Evolutionary conservation across 2,797 vertebrate genomes (phyloP).

Genomic region (Acipenser transmontanus): DNA sequence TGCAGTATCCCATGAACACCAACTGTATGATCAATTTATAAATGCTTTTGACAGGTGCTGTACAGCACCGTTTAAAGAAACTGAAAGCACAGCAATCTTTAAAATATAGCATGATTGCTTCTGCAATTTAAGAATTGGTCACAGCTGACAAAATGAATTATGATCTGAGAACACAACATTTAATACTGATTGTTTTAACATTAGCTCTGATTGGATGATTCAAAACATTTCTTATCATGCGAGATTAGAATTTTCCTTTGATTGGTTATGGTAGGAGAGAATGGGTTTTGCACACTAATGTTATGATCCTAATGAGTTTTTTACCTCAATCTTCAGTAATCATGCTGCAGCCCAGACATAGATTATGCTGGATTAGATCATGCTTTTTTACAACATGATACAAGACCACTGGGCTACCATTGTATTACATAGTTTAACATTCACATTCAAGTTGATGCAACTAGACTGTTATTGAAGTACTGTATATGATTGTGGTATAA

Average conservation of each 20-base stretch:
- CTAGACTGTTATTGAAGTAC: no score
- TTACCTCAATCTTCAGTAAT: conserved; percentile 68
- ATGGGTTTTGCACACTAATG: conserved; percentile 37
- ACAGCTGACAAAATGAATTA: conserved; percentile 40
- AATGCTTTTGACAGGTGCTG: no score
- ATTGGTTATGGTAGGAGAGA: conserved; percentile 33
- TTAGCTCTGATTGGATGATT: conserved; percentile 29
- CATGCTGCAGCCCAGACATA: conserved; percentile 49
- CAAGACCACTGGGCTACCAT: no score
- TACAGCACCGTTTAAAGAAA: background rate
- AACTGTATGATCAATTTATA: no score
- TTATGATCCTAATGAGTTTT: conserved; percentile 60
- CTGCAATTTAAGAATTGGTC: conserved; percentile 22
- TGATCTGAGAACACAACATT: conserved; percentile 24
- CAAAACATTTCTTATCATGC: conserved; percentile 31
- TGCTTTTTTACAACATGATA: conserved; percentile 43
- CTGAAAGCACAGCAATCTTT: conserved; percentile 10
- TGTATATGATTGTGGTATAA: background rate
- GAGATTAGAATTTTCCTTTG: conserved; percentile 28
- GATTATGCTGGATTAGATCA: conserved; percentile 58
- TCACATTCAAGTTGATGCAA: no score
- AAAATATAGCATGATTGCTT: conserved; percentile 6
- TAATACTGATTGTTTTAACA: conserved; percentile 33
- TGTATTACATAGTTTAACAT: no score
- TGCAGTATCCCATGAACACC: no score